Percentiles rank a stretch among this genome's conserved stretches.
Conservation (phyloP, 2,888 invertebrate species). For the Nycteola revayana region DNA sequence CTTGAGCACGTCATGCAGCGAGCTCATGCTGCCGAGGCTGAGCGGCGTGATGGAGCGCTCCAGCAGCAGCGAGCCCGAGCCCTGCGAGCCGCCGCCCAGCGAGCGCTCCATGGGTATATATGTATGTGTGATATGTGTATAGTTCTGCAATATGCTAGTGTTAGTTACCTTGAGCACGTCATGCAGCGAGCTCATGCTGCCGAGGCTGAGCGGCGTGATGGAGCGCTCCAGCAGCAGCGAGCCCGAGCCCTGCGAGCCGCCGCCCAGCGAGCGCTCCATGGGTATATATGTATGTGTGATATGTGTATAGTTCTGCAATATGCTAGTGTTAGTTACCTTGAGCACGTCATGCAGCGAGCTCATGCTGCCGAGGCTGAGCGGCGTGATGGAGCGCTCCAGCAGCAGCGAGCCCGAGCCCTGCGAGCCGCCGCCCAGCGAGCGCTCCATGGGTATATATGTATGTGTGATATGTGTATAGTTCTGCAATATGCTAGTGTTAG, state of each 20-base stretch:
- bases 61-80: constrained; percentile 84
- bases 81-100: constrained; percentile 88
- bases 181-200: constrained; percentile 89
- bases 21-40: constrained; percentile 89
- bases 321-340: constrained; percentile 61
- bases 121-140: no score
- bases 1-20: constrained; percentile 88
- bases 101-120: no score
- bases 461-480: no score
- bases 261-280: constrained; percentile 82
- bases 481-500: background rate
- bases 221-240: constrained; percentile 83
- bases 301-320: no score
- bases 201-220: constrained; percentile 86
- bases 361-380: constrained; percentile 89
- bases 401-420: constrained; percentile 86
- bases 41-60: constrained; percentile 85
- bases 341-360: constrained; percentile 88
- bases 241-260: constrained; percentile 89
- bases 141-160: no score
- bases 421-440: constrained; percentile 86
- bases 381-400: constrained; percentile 83
- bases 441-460: no score
- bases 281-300: no score
- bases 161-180: constrained; percentile 84